Base-by-base conservation (phyloP, 2,888 invertebrate genomes). In the Dendrolimus houi region DNA sequence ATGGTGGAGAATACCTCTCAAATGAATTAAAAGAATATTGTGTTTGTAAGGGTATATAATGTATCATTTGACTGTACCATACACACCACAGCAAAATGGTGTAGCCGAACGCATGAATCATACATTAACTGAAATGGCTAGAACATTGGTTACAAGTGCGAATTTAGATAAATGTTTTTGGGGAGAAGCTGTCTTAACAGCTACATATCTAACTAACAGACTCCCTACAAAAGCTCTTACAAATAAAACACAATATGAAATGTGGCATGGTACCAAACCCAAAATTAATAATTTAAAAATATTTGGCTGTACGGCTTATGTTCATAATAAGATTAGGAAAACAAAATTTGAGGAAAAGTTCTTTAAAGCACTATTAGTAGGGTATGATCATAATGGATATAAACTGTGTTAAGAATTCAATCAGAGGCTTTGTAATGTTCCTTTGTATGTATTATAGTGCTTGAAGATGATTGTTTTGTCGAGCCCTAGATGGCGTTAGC, bases 111-210 rank as follows among this genome's bases (percentile, higher is more conserved):
- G 57, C 54, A 56, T 59, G 56, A 59, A 59, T 29, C 59, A 56
- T 17, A 57, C 59, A 10, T 54, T 59, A 57, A 53, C 47, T 8
- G 59, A 56, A 53, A 59, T 41, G 53, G 56, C 55, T 42, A 52
- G 59, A 55, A 29, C 54, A 29, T 9, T 59, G 56, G n/a, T 59
- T 41, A 12, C 47, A 14, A 55, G 47, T 57, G 54, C 59, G 17
- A 56, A 53, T 41, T 57, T 59, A 53, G 40, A 55, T 9, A 59
- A 59, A 53, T 52, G 53, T 12, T 9, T 53, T 9, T 53, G 78
- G 79, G 71, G 73, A 52, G 77, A 79, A 63, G 79, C 77, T 41
- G 68, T 79, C 12, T 63, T 74, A 56, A 76, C 76, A 55, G 75
- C 77, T 54, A 68, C 70, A 41, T 74, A 76, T 65, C 66, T 82